Evolutionary conservation across 2,113 vertebrate genomes (phyloP), one percentile per base, ranked within the genome.

Genomic region (Hyaena hyaena): DNA sequence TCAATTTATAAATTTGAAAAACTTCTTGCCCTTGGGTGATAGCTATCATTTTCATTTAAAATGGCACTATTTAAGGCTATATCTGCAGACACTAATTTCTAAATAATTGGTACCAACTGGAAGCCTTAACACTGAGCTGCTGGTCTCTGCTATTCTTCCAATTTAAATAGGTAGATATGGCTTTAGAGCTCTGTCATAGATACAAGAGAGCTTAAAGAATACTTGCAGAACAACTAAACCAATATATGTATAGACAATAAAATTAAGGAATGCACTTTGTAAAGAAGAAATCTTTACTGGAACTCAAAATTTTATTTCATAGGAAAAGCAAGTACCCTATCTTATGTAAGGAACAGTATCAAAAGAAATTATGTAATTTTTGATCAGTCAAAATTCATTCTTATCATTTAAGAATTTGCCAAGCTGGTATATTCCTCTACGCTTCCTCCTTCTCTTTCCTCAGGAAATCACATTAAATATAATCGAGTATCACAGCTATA

Each of bases 301-400:
- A 94, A 92, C 33, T 76, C 43, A 31, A 94, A 92, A 83, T 15
- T 68, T 74, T 58, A 61, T 82, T 91, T 96, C 24, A 33, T 48
- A 69, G 11, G 9, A 82, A 91, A 82, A 87, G 55, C 21, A 77
- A 79, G 17, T 48, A 53, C 33, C 26, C 10, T 77, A 7, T 76
- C 50, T 71, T 85, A 16, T 71, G 14, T n/a, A 83, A 93, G 31
- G 53, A 85, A 35, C 26, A 53, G 0, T 79, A 39, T 50, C 39
- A 77, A 76, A 88, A 96, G 19, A 93, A 69, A 63, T 68, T 82
- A 53, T 43, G 33, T 61, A 39, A 10, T 69, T 45, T 89, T 69
- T 89, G 61, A 50, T 10, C 69, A 89, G 82, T 77, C 12, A 61
- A 79, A 69, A 35, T 84, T 93, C 39, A 39, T 68, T 83, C 48